Base-by-base conservation (phyloP, 2,113 vertebrate species). In the Phaethornis superciliosus region DNA sequence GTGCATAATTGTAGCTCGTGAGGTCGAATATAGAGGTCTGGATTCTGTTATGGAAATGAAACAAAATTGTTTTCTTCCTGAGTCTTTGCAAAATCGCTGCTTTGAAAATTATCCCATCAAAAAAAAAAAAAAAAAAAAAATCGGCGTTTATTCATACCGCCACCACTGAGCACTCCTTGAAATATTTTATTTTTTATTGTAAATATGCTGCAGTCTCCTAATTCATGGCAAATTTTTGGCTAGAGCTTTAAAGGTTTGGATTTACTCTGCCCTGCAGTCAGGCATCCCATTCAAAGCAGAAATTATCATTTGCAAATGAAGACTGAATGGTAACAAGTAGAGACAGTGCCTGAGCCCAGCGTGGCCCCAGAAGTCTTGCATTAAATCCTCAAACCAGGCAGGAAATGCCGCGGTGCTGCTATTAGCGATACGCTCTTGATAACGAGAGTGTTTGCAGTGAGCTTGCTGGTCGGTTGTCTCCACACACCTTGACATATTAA, bases 11-110 rank as follows among this genome's bases (percentile, higher is more conserved):
- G 88, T 77, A 95, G 96, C 80, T 77, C 52, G 13, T 93, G 96
- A 84, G 88, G 95, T 94, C 65, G 78, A 88, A 81, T 94, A 95
- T 35, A 30, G 15, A 90, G 96, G 95, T 98, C 98, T 99, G 98
- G 97, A 98, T 98, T 98, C 97, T 98, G 97, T 99, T 98, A 99
- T 96, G 97, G 98, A 99, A 99, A 99, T 99, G 98, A 97, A 97
- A 96, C 98, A 97, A 98, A 99, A 99, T 99, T 98, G 98, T 99
- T 98, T 98, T 99, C 98, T 99, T 99, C 98, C 98, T 98, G 98
- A 98, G 97, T 96, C 96, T 97, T 97, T 96, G 94, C 95, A 97
- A 90, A 97, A 96, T 97, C 88, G 15, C 96, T 54, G 94, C 96
- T 97, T 98, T 97, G 97, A 98, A 98, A 98, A 98, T 98, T 98